Percentiles rank a stretch among this genome's conserved stretches.
These are phyloP conservation scores for Troides oblongomaculatus DNA, from an alignment of 2,888 invertebrate genomes.

Conservation along the genomic window DNA sequence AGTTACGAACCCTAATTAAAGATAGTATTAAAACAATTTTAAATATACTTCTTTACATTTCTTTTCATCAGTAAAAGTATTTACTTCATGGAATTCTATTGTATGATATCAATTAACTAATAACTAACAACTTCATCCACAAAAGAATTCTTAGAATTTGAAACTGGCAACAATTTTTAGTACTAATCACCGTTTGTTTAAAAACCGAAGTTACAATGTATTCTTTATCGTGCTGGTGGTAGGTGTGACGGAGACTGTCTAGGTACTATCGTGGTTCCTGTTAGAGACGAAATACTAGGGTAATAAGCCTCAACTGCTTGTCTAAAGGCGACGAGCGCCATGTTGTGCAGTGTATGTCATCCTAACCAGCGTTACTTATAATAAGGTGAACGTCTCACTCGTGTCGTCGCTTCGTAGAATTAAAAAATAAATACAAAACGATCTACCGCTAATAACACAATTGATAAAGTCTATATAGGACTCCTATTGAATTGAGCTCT, in stretches of 20 bases:
- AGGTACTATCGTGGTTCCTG: no score
- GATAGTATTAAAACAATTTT: neutral
- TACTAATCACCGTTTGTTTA: neutral
- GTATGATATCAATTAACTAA: neutral
- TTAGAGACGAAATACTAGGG: no score
- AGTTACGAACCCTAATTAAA: no score
- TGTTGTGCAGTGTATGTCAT: no score
- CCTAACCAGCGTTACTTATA: no score
- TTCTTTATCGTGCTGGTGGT: neutral
- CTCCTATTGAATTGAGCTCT: neutral
- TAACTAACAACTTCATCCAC: neutral
- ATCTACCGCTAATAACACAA: constrained; percentile 13
- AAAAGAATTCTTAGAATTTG: neutral
- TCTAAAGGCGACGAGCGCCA: no score
- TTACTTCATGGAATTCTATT: constrained; percentile 1
- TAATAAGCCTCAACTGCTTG: no score
- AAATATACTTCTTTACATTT: neutral
- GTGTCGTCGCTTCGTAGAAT: no score
- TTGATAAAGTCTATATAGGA: constrained; percentile 6
- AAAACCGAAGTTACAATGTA: neutral
- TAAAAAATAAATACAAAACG: neutral
- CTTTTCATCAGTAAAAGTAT: neutral
- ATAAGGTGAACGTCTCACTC: no score
- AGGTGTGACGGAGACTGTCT: no score
- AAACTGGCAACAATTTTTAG: neutral